These are phyloP conservation scores for Hydractinia symbiolongicarpus DNA, from an alignment of 30 jellyfish, hydroid and myxozoan species.

Conservation along the genomic window DNA sequence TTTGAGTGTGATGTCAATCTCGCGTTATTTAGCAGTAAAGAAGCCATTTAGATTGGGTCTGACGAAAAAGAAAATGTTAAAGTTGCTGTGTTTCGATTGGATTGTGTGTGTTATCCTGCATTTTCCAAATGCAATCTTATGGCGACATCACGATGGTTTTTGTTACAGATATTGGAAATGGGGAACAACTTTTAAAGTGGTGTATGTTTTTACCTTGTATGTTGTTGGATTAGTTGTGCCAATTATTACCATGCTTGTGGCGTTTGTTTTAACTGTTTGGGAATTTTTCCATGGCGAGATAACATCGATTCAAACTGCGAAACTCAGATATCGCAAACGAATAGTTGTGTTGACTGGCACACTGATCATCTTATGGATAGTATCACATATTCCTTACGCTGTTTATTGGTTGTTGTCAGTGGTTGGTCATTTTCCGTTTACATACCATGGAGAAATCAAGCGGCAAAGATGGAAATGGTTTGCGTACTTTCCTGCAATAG, in stretches of 20 bases:
- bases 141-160: neutral
- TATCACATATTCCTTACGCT: neutral
- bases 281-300: neutral
- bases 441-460: neutral
- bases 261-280: neutral
- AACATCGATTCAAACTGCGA: neutral
- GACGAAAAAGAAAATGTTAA: neutral
- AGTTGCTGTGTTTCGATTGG: neutral
- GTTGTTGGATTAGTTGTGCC: neutral
- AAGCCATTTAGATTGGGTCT: neutral
- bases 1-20: neutral
- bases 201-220: neutral
- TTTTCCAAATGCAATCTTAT: neutral
- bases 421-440: neutral
- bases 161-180: neutral
- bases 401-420: neutral
- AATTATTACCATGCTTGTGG: neutral
- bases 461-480: slow-evolving; percentile 16
- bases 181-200: neutral
- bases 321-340: neutral
- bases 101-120: neutral
- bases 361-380: neutral
- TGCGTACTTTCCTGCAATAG: slow-evolving; percentile 4
- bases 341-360: neutral
- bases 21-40: neutral